phyloP scores from a whole-genome alignment of 2,888 invertebrate genomes.

The Leucophenga montana region DNA sequence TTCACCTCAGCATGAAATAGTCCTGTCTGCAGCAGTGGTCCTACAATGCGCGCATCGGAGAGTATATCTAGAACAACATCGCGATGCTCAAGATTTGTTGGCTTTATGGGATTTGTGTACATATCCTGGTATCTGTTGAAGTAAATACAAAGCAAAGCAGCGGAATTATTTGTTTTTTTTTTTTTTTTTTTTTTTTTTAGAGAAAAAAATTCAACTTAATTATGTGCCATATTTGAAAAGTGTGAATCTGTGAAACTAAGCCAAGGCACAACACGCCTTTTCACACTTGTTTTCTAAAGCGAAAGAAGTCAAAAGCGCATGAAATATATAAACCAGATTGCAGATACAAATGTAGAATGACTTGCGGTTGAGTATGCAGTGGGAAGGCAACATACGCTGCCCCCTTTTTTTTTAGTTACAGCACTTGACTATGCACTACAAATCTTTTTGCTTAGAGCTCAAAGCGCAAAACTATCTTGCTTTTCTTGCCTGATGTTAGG shows the following conservation, averaged over 20 bases:
- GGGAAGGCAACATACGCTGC: no score
- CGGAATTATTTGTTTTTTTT: background rate
- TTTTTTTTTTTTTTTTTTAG: background rate
- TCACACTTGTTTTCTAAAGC: slow-evolving; percentile 1
- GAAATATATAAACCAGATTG: slow-evolving; percentile 41
- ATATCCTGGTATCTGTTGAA: slow-evolving; percentile 76
- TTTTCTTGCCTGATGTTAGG: background rate
- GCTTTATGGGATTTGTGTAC: slow-evolving; percentile 76
- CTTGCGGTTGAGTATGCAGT: no score
- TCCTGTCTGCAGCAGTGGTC: slow-evolving; percentile 85
- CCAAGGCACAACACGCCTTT: background rate
- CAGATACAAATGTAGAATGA: no score
- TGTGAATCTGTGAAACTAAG: background rate
- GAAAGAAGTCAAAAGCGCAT: slow-evolving; percentile 45
- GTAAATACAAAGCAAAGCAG: slow-evolving; percentile 22
- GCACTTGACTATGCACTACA: no score
- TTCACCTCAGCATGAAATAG: slow-evolving; percentile 84
- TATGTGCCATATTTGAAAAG: background rate
- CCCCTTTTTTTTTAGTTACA: no score
- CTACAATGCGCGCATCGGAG: slow-evolving; percentile 89
- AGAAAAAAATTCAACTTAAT: slow-evolving; percentile 8
- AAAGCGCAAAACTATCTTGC: no score
- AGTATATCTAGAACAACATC: slow-evolving; percentile 89
- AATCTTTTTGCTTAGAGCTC: no score
- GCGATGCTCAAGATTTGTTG: slow-evolving; percentile 76